phyloP scores from a whole-genome alignment of 2,888 invertebrate species.

The Napeogenes sylphis region DNA sequence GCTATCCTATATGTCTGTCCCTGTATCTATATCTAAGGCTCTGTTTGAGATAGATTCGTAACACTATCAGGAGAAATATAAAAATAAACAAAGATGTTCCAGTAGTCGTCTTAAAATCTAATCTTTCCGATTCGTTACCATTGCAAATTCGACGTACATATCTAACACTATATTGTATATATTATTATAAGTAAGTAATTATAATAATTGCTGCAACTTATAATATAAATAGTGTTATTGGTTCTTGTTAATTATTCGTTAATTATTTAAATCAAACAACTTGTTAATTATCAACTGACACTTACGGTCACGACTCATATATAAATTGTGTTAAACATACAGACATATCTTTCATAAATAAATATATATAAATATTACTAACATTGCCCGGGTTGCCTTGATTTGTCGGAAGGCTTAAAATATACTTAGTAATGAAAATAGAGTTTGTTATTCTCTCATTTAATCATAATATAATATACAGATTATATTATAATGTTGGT shows the following conservation, averaged over 20 bases:
- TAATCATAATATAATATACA: too few species aligned
- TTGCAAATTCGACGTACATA: too few species aligned
- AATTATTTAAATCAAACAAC: conserved; percentile 8
- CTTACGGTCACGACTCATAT: conserved; percentile 11
- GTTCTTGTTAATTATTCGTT: conserved; percentile 4
- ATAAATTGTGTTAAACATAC: conserved; percentile 1
- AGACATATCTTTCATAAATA: conserved; percentile 2
- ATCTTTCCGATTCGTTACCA: too few species aligned
- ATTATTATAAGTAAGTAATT: not conserved
- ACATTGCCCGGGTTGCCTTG: not conserved
- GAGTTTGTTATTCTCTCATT: not conserved
- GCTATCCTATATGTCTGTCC: too few species aligned
- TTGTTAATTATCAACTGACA: conserved; percentile 7
- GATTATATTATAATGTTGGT: too few species aligned
- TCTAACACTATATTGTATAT: not conserved
- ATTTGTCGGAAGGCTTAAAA: not conserved
- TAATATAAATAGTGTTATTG: conserved; percentile 8
- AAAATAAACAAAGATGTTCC: too few species aligned
- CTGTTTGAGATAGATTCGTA: too few species aligned
- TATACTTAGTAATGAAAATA: not conserved
- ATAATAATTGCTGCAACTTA: not conserved
- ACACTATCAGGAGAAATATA: too few species aligned
- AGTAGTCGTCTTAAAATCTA: too few species aligned
- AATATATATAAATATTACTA: not conserved
- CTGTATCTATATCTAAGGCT: too few species aligned